Base-by-base conservation (phyloP, 2,797 vertebrate genomes). In the Bufotes viridis region DNA sequence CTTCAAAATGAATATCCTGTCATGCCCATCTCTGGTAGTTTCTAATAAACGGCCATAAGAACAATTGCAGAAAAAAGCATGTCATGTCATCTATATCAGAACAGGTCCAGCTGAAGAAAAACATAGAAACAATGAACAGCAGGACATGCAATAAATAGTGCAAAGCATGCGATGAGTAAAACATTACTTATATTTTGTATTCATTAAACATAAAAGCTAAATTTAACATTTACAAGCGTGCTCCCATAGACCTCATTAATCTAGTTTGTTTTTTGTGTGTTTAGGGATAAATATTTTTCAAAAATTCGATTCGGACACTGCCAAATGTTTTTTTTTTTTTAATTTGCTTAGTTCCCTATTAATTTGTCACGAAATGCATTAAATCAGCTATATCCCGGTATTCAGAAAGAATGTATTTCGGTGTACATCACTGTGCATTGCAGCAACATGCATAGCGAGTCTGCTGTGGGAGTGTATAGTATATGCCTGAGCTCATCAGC, bases 1-100 rank as follows among this genome's bases (percentile, higher is more conserved):
- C 24, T 82, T 86, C n/a, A 78, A 57, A 83, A 89, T 85, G 34
- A 75, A 81, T 74, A 75, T 53, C 15, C 78, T 74, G 42, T 76
- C 82, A 80, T 61, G n/a, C 29, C 61, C 15, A 74, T 81, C 24
- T 76, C 49, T 89, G 18, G 60, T 78, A 70, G 76, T 24, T 80
- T 22, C 20, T 83, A 63, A 82, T 67, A 82, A 76, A 61, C 75
- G 24, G 17, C 53, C 29, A 82, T 18, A 55, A 22, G 57, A 76
- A 61, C 58, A 76, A 76, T 63, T 51, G 42, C 70, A 49, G 57
- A 55, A 76, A 53, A 57, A 76, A 76, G 61, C 42, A 75, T 42
- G 42, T 51, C 60, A 12, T 61, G 74, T 22, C n/a, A 49, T 76
- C 58, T 78, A 79, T 67, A 86, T 75, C 34, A 7, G 63, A n/a